Percentiles rank a stretch among this genome's conserved stretches.
Conservation (phyloP, 2,113 vertebrate species). For the Herpetotheres cachinnans region DNA sequence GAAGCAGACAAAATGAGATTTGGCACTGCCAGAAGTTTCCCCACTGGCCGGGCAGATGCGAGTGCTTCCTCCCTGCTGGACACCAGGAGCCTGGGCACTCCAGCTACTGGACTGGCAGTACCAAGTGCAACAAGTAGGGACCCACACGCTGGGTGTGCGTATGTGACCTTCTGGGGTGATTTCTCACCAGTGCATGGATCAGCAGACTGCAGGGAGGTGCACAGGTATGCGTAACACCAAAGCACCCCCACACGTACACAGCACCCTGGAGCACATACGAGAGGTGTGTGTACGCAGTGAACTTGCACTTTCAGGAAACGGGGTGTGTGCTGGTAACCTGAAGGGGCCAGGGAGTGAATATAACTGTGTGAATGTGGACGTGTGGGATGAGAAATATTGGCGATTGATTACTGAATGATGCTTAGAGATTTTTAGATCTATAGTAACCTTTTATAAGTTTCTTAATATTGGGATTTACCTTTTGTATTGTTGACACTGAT, state of each 20-base stretch:
- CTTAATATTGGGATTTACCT: neutral
- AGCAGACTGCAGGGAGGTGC: neutral
- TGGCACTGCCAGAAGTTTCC: neutral
- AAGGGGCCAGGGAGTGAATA: neutral
- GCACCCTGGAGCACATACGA: neutral
- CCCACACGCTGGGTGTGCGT: neutral
- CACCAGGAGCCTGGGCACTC: rapidly evolving
- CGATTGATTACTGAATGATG: neutral
- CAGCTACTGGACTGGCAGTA: rapidly evolving
- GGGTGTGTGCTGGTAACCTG: neutral
- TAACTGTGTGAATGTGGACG: neutral
- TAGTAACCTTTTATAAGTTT: neutral
- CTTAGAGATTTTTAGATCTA: neutral
- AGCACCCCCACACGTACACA: neutral
- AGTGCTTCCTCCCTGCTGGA: neutral
- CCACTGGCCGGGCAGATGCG: too few species aligned
- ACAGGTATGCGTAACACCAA: rapidly evolving
- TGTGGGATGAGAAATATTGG: neutral
- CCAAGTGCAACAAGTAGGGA: neutral
- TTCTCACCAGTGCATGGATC: neutral
- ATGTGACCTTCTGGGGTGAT: neutral
- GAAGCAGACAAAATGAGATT: neutral
- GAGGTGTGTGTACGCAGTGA: neutral
- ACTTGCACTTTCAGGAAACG: neutral
- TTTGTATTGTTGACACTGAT: neutral